Percentiles rank a stretch among this genome's conserved stretches.
Conservation (phyloP, 2,888 invertebrate genomes). For the Clanis bilineata region DNA sequence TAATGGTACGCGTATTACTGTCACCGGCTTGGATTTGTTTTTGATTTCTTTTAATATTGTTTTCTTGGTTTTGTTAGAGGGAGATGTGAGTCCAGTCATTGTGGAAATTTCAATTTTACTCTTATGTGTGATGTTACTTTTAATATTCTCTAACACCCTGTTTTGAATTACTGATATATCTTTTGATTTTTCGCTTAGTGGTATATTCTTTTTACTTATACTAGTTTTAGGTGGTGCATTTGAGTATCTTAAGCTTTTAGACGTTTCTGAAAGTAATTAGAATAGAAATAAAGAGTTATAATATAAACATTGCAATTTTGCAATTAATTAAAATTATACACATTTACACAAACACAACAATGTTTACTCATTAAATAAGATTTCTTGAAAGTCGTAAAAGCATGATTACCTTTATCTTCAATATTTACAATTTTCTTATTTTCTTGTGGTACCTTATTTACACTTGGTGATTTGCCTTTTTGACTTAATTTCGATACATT, state of each 20-base stretch:
- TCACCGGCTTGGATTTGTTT: constrained; percentile 39
- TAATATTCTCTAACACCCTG: constrained; percentile 39
- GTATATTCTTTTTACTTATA: constrained; percentile 47
- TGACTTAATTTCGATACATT: constrained; percentile 10
- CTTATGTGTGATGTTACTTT: constrained; percentile 31
- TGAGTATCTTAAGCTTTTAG: constrained; percentile 16
- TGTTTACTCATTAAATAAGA: not conserved
- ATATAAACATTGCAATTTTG: not conserved
- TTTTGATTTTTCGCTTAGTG: constrained; percentile 48
- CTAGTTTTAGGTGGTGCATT: constrained; percentile 43
- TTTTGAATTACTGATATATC: constrained; percentile 40
- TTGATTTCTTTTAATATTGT: constrained; percentile 40
- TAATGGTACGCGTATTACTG: constrained; percentile 57
- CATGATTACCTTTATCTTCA: not conserved
- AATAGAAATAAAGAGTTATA: not conserved
- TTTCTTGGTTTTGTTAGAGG: constrained; percentile 32
- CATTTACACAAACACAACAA: no score
- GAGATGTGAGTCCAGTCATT: constrained; percentile 26
- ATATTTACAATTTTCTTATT: not conserved
- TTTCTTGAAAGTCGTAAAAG: not conserved
- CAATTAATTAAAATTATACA: not conserved
- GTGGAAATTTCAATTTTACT: constrained; percentile 36
- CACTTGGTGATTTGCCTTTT: constrained; percentile 15
- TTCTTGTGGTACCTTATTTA: constrained; percentile 5
- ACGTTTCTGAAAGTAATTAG: not conserved